Conservation (phyloP, 2,797 vertebrate species). For the Betta splendens region DNA sequence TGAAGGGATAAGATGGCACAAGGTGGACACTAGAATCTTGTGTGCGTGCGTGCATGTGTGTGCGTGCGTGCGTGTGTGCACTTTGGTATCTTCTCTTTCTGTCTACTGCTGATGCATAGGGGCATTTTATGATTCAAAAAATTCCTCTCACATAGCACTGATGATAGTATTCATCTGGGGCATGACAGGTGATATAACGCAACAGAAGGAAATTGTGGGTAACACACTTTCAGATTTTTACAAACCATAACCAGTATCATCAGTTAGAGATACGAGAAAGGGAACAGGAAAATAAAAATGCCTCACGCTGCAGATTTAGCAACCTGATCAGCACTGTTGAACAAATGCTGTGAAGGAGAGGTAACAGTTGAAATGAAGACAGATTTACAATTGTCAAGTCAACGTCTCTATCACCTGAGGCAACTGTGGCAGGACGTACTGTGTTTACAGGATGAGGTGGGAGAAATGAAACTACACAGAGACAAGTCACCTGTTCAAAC, state of each 20-base stretch:
- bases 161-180: constrained; percentile 36
- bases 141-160: constrained; percentile 4
- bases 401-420: constrained; percentile 5
- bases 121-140: not conserved
- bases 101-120: not conserved
- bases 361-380: constrained; percentile 1
- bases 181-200: constrained; percentile 47
- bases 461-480: constrained; percentile 23
- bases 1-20: constrained; percentile 67
- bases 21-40: constrained; percentile 54
- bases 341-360: not conserved
- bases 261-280: constrained; percentile 41
- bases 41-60: not conserved
- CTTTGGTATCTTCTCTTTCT: not conserved
- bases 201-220: constrained; percentile 52
- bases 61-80: not conserved
- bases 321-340: not conserved
- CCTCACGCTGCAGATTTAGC: constrained; percentile 27
- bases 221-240: constrained; percentile 44
- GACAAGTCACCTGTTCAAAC: constrained; percentile 37
- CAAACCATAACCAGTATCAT: constrained; percentile 42
- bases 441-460: constrained; percentile 6
- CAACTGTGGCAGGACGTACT: not conserved
- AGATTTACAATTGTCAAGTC: constrained; percentile 17
- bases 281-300: constrained; percentile 38